These are phyloP conservation scores for Drosophila busckii DNA, from an alignment of 1,140 invertebrate species.

Conservation along the genomic window DNA sequence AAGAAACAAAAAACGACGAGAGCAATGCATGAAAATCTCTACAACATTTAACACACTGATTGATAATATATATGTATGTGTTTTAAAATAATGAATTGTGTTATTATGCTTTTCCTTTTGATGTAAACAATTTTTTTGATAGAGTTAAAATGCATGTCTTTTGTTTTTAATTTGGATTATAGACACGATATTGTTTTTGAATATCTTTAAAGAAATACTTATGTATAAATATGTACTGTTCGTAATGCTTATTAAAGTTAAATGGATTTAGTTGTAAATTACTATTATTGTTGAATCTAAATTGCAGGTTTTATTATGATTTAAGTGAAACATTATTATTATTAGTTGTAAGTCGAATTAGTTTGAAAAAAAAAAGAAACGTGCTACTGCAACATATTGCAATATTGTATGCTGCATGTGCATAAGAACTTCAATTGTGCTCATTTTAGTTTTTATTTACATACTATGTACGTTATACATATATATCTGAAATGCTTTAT, in stretches of 20 bases:
- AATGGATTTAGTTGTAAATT: conserved; percentile 4
- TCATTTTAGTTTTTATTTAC: conserved; percentile 42
- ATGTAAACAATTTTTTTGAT: conserved; percentile 2
- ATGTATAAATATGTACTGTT: no score
- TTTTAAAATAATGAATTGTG: conserved; percentile 1
- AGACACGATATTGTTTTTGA: conserved; percentile 3
- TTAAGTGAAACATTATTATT: conserved; percentile 60
- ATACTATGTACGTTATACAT: conserved; percentile 29
- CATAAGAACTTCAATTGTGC: conserved; percentile 12
- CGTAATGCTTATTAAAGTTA: conserved; percentile 3
- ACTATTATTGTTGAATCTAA: no score
- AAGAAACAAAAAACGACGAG: conserved; percentile 39
- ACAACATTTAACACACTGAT: no score
- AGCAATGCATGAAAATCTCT: conserved; percentile 62
- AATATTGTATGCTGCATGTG: background rate
- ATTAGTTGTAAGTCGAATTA: conserved; percentile 41
- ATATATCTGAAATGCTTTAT: conserved; percentile 57
- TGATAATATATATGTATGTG: no score
- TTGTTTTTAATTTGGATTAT: conserved; percentile 5
- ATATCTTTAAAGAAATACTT: conserved; percentile 13
- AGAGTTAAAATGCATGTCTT: conserved; percentile 6
- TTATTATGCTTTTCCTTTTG: conserved; percentile 5
- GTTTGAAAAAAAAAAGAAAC: conserved; percentile 19
- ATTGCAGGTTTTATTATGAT: no score
- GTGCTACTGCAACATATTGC: conserved; percentile 1